phyloP scores from a whole-genome alignment of 2,797 vertebrate species.

The Sebastes kiyomatsui region DNA sequence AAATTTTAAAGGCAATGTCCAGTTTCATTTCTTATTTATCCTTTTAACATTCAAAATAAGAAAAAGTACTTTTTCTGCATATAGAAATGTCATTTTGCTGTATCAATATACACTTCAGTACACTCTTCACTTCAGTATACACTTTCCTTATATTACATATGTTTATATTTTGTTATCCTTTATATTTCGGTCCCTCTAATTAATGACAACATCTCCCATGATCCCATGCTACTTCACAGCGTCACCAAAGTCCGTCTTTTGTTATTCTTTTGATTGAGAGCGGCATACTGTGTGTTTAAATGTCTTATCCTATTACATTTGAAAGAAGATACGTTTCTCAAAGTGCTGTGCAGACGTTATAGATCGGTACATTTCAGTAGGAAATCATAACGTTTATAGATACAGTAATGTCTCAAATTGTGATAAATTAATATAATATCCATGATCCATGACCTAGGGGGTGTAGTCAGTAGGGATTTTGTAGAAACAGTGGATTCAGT shows the following conservation, averaged over 20 bases:
- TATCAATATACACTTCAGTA: neutral
- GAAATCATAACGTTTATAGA: neutral
- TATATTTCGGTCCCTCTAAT: no score
- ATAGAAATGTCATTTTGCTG: neutral
- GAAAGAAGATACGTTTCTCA: neutral
- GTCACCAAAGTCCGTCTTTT: no score
- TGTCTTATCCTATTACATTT: neutral
- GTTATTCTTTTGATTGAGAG: no score
- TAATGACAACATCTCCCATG: no score
- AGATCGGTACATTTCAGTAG: conserved; percentile 1
- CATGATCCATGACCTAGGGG: neutral
- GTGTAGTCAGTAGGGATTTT: neutral
- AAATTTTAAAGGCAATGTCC: neutral
- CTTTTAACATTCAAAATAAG: neutral
- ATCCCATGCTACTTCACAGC: no score
- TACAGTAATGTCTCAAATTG: neutral
- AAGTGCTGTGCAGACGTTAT: neutral
- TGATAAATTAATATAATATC: conserved; percentile 2
- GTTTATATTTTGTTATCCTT: no score
- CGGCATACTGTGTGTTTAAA: neutral
- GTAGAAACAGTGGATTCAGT: conserved; percentile 4
- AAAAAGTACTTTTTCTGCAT: neutral
- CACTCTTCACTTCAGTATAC: neutral
- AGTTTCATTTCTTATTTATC: neutral
- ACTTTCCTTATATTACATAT: no score